phyloP scores from a whole-genome alignment of 2,113 vertebrate species.

The Lagopus leucura region DNA sequence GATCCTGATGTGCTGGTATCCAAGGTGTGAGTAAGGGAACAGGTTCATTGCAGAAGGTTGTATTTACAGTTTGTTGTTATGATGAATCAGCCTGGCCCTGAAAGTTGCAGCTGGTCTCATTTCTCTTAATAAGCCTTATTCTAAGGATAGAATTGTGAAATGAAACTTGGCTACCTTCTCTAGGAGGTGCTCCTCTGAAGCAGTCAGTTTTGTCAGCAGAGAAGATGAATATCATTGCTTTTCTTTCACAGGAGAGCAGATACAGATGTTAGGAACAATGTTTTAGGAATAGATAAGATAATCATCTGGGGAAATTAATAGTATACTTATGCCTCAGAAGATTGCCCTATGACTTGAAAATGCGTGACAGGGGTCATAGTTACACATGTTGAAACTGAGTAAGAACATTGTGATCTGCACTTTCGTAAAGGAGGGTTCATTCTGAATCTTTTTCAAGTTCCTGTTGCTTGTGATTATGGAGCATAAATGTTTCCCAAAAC shows the following conservation, averaged over 20 bases:
- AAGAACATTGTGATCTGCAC: background rate
- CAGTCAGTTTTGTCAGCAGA: background rate
- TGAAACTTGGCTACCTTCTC: background rate
- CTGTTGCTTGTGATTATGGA: background rate
- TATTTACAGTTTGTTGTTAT: background rate
- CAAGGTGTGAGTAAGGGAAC: background rate
- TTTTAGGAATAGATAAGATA: background rate
- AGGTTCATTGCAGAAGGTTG: background rate
- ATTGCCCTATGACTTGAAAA: background rate
- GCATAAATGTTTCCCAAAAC: background rate
- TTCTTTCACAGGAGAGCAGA: background rate
- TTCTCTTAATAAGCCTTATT: background rate
- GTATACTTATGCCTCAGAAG: background rate
- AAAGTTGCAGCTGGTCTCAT: background rate
- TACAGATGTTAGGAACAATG: fast-evolving
- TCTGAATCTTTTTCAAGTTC: background rate
- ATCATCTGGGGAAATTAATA: background rate
- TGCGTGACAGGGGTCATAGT: too few species aligned
- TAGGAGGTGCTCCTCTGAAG: background rate
- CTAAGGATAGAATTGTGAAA: constrained; percentile 23
- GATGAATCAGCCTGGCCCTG: constrained; percentile 1
- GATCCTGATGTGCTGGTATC: fast-evolving
- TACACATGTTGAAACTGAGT: background rate
- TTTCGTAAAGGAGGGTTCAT: background rate
- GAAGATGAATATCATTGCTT: background rate